A percentile compares a stretch with the other conserved stretches of the same genome.
Conservation (phyloP, 2,113 vertebrate genomes). For the Perca flavescens region DNA sequence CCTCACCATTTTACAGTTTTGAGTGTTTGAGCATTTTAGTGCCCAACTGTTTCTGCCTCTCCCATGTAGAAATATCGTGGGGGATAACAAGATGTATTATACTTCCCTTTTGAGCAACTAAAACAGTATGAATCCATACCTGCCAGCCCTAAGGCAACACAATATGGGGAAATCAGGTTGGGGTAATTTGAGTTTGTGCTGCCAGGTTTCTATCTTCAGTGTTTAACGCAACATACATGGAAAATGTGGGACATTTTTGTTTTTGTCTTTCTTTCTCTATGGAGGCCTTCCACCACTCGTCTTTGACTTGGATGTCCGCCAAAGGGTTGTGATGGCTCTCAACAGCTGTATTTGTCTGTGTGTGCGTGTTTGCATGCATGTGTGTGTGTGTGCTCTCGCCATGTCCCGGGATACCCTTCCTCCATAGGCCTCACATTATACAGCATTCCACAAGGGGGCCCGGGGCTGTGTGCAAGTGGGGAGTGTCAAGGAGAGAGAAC, state of each 20-base stretch:
- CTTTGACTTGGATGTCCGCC: conserved; percentile 78
- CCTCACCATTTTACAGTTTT: conserved; percentile 3
- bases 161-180: conserved; percentile 60
- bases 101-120: conserved; percentile 25
- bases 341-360: conserved; percentile 84
- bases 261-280: conserved; percentile 63
- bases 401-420: conserved; percentile 84
- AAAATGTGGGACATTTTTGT: conserved; percentile 61
- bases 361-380: conserved; percentile 52
- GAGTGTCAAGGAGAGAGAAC: conserved; percentile 72
- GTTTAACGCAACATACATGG: conserved; percentile 69
- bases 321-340: conserved; percentile 78
- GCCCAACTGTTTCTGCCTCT: conserved; percentile 38
- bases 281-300: conserved; percentile 64
- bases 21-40: conserved; percentile 15
- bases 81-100: conserved; percentile 7
- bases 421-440: conserved; percentile 80
- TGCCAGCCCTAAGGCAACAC: conserved; percentile 31
- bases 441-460: conserved; percentile 83
- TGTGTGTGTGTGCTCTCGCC: conserved; percentile 49
- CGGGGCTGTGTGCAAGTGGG: conserved; percentile 67
- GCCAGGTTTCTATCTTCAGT: conserved; percentile 70
- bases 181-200: conserved; percentile 45
- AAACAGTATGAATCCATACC: conserved; percentile 33
- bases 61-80: background rate